Conservation (phyloP, 1,140 invertebrate species). For the Drosophila carrolli region DNA sequence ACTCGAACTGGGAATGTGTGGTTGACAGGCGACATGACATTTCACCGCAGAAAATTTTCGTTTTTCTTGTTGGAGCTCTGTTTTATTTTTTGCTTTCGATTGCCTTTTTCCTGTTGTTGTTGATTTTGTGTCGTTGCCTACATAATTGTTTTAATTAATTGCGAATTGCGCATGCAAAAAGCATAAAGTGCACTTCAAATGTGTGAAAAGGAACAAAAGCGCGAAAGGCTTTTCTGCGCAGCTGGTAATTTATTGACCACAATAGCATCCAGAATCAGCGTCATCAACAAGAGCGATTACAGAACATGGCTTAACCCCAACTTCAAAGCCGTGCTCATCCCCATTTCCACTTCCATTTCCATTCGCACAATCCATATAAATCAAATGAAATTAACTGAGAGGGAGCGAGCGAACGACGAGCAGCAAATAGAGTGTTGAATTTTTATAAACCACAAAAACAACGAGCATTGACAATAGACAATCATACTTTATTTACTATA, state of each 20-base stretch:
- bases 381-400: conserved; percentile 76
- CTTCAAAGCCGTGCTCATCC: conserved; percentile 8
- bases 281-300: conserved; percentile 47
- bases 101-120: conserved; percentile 16
- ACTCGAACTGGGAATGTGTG: conserved; percentile 61
- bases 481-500: conserved; percentile 73
- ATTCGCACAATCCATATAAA: conserved; percentile 58
- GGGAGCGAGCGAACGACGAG: conserved; percentile 6
- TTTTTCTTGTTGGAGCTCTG: conserved; percentile 23
- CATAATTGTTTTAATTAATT: conserved; percentile 82
- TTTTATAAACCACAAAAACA: conserved; percentile 66
- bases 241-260: conserved; percentile 77
- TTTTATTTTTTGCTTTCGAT: conserved; percentile 19
- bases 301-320: conserved; percentile 45
- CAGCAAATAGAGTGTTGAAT: conserved; percentile 62
- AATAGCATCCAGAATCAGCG: conserved; percentile 45
- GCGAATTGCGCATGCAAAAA: conserved; percentile 73
- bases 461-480: conserved; percentile 50
- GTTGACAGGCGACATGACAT: conserved; percentile 79
- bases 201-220: conserved; percentile 65
- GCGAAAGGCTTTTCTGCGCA: conserved; percentile 56
- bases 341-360: conserved; percentile 16
- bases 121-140: conserved; percentile 40
- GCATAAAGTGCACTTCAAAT: conserved; percentile 78
- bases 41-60: conserved; percentile 57